Evolutionary conservation across 2,797 vertebrate genomes (phyloP).

Genomic region (Carapus acus): DNA sequence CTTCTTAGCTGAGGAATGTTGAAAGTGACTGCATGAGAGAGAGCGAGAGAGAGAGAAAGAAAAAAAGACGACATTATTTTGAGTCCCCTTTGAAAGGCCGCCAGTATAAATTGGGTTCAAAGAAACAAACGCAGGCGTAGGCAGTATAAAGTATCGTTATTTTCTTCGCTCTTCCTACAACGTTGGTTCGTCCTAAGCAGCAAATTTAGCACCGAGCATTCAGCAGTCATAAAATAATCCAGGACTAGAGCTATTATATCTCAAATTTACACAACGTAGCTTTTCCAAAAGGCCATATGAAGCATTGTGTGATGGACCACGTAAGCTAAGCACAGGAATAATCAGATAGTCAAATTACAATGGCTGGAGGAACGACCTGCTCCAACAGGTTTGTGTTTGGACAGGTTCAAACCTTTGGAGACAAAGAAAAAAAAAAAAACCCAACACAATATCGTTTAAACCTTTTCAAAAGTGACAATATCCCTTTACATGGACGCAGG

Average conservation of each 20-base stretch:
- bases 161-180: slow-evolving; percentile 44
- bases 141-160: slow-evolving; percentile 15
- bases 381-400: slow-evolving; percentile 46
- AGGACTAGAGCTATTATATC: slow-evolving; percentile 59
- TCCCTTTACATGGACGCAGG: slow-evolving; percentile 73
- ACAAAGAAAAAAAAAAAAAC: slow-evolving; percentile 24
- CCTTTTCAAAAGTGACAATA: slow-evolving; percentile 70
- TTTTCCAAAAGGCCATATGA: slow-evolving; percentile 49
- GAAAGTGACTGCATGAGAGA: slow-evolving; percentile 34
- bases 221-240: slow-evolving; percentile 53
- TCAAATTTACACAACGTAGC: slow-evolving; percentile 39
- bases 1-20: slow-evolving; percentile 48
- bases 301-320: slow-evolving; percentile 47
- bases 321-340: slow-evolving; percentile 65
- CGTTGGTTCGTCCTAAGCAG: slow-evolving; percentile 26
- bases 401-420: slow-evolving; percentile 40
- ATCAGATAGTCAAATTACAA: slow-evolving; percentile 32
- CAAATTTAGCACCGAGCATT: slow-evolving; percentile 38
- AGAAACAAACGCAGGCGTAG: slow-evolving; percentile 24
- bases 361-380: slow-evolving; percentile 51
- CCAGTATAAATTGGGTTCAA: slow-evolving; percentile 40
- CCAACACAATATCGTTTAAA: slow-evolving; percentile 61
- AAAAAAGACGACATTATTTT: slow-evolving; percentile 41
- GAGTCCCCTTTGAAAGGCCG: slow-evolving; percentile 37
- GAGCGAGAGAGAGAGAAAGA: too few relatives aligned